A percentile compares a stretch with the other conserved stretches of the same genome.
These are phyloP conservation scores for Tetragnatha montana DNA, from an alignment of 2,888 invertebrate genomes.

Conservation along the genomic window DNA sequence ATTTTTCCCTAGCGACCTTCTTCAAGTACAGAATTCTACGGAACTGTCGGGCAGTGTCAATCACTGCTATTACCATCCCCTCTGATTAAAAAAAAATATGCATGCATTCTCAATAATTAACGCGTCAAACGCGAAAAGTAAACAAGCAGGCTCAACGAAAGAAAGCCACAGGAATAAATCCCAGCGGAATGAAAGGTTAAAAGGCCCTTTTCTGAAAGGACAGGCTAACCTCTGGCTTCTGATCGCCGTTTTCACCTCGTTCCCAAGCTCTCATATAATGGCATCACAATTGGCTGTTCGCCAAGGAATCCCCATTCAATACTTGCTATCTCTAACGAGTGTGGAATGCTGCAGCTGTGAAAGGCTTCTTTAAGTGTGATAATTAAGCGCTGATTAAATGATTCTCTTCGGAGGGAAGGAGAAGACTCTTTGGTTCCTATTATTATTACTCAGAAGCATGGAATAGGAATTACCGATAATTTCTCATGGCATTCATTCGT, in stretches of 20 bases:
- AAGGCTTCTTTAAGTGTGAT: background rate
- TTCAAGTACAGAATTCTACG: too few relatives aligned
- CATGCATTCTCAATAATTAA: too few relatives aligned
- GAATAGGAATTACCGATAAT: too few relatives aligned
- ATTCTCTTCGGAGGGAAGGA: constrained; percentile 6
- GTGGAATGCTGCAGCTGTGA: constrained; percentile 22
- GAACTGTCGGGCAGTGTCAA: too few relatives aligned
- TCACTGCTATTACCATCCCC: too few relatives aligned
- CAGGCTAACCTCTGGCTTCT: constrained; percentile 60
- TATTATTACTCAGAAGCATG: too few relatives aligned
- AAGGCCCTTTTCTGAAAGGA: constrained; percentile 47
- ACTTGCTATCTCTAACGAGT: constrained; percentile 16
- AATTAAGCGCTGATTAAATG: constrained; percentile 28
- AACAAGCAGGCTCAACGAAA: too few relatives aligned
- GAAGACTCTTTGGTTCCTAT: background rate
- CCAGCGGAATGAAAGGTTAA: constrained; percentile 47
- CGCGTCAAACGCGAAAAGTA: too few relatives aligned
- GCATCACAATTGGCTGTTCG: constrained; percentile 45
- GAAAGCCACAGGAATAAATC: too few relatives aligned
- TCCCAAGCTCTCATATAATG: constrained; percentile 49
- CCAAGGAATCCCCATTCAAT: constrained; percentile 60
- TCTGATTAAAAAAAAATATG: too few relatives aligned
- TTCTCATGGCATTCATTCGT: too few relatives aligned
- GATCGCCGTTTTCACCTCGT: constrained; percentile 57
- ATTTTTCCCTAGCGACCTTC: too few relatives aligned